Evolutionary conservation across 1,140 invertebrate genomes (phyloP).

Genomic region (Drosophila miranda): DNA sequence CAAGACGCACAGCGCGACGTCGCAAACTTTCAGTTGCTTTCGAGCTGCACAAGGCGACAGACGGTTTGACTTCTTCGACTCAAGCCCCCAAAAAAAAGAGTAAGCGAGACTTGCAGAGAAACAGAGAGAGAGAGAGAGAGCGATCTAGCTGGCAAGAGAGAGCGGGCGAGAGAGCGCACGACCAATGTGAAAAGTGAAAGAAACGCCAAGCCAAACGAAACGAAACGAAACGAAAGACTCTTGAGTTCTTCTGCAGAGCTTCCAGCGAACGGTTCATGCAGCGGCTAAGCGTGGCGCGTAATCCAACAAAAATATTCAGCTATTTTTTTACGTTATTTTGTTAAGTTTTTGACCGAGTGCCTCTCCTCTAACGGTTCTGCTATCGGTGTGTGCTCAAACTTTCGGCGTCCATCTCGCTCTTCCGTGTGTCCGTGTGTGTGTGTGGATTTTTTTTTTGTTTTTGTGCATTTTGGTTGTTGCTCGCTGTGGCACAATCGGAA

Average conservation of each 20-base stretch:
- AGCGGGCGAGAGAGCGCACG: conserved; percentile 12
- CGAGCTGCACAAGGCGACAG: conserved; percentile 66
- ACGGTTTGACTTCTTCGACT: conserved; percentile 41
- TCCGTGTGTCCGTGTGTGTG: no score
- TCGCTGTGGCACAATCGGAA: no score
- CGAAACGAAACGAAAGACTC: no score
- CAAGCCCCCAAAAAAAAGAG: conserved; percentile 1
- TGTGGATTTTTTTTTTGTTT: conserved; percentile 24
- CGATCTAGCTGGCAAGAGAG: conserved; percentile 1
- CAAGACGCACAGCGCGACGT: conserved; percentile 63
- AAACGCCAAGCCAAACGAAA: conserved; percentile 11
- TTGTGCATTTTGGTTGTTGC: conserved; percentile 2
- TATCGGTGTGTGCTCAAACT: conserved; percentile 1
- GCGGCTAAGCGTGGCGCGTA: conserved; percentile 45
- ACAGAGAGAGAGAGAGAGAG: conserved; percentile 2
- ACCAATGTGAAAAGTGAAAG: conserved; percentile 56
- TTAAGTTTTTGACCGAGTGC: background rate
- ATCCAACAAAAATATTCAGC: background rate
- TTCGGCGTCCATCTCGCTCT: no score
- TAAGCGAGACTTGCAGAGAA: conserved; percentile 3
- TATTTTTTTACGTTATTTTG: conserved; percentile 5
- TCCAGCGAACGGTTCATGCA: conserved; percentile 54
- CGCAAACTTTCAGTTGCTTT: conserved; percentile 74
- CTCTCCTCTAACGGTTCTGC: conserved; percentile 28
- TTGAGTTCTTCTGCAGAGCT: conserved; percentile 55